Percentiles rank a stretch among this genome's conserved stretches.
These are phyloP conservation scores for Tragelaphus buxtoni DNA, from an alignment of 2,113 vertebrate genomes.

Conservation along the genomic window DNA sequence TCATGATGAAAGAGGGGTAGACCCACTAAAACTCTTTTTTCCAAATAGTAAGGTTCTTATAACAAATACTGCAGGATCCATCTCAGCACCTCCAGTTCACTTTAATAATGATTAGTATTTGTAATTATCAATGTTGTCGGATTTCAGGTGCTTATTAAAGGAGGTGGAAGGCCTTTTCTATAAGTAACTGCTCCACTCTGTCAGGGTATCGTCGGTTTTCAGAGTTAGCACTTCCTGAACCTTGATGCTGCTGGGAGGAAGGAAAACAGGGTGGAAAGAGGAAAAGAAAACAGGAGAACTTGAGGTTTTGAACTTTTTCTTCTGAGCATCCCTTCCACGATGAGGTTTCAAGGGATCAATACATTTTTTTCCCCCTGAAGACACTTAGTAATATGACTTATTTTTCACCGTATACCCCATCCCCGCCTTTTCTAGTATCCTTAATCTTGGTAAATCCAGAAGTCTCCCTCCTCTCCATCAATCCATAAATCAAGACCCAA, in stretches of 20 bases:
- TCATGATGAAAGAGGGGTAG: not conserved
- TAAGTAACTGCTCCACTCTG: not conserved
- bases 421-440: not conserved
- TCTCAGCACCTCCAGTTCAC: not conserved
- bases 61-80: not conserved
- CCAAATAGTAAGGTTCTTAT: not conserved
- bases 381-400: not conserved
- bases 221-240: not conserved
- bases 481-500: not conserved
- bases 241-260: not conserved
- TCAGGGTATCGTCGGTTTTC: not conserved
- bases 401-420: not conserved
- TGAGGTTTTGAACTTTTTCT: not conserved
- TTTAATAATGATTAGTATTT: not conserved
- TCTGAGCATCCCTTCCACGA: not conserved
- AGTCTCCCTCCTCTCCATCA: not conserved
- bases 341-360: not conserved
- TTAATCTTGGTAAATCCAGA: not conserved
- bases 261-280: rapidly evolving
- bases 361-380: not conserved
- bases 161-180: not conserved
- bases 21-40: not conserved
- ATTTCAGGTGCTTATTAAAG: not conserved
- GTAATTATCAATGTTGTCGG: not conserved
- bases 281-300: not conserved